Evolutionary conservation across 2,888 invertebrate genomes (phyloP).

Genomic region (Torymus auratus): DNA sequence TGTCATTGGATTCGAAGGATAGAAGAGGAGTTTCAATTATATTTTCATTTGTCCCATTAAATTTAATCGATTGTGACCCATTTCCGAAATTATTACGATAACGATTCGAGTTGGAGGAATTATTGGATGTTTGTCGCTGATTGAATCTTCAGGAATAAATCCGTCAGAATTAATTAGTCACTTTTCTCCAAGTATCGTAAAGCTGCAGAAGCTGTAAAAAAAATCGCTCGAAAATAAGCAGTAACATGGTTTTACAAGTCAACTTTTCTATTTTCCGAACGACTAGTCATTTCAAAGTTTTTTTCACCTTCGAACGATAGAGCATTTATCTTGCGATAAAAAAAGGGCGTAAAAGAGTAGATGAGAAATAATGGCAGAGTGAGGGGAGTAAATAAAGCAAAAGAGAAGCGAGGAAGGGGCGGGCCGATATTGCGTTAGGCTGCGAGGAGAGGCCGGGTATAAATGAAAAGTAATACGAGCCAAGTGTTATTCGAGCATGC

Average conservation of each 20-base stretch:
- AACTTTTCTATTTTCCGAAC: slow-evolving; percentile 42
- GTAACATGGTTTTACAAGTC: slow-evolving; percentile 36
- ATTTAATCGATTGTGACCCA: too few species aligned
- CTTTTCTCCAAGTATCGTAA: background rate
- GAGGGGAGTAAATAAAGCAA: slow-evolving; percentile 29
- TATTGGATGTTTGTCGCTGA: too few species aligned
- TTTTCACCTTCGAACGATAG: slow-evolving; percentile 30
- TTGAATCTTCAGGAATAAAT: too few species aligned
- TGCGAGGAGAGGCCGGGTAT: background rate
- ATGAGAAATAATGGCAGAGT: slow-evolving; percentile 47
- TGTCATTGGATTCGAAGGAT: too few species aligned
- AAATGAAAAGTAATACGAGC: slow-evolving; percentile 35
- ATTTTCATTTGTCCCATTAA: too few species aligned
- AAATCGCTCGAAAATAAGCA: background rate
- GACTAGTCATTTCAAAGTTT: slow-evolving; percentile 31
- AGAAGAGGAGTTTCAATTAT: too few species aligned
- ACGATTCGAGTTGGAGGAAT: too few species aligned
- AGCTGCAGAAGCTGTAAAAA: slow-evolving; percentile 6
- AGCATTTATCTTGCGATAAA: slow-evolving; percentile 54
- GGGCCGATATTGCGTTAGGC: slow-evolving; percentile 26
- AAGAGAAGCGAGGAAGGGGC: background rate
- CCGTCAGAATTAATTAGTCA: too few species aligned
- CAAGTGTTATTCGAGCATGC: slow-evolving; percentile 25
- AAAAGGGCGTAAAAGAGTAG: slow-evolving; percentile 46
- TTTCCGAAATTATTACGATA: too few species aligned